Base-by-base conservation (phyloP, 2,888 invertebrate genomes). In the Nomada goodeniana region DNA sequence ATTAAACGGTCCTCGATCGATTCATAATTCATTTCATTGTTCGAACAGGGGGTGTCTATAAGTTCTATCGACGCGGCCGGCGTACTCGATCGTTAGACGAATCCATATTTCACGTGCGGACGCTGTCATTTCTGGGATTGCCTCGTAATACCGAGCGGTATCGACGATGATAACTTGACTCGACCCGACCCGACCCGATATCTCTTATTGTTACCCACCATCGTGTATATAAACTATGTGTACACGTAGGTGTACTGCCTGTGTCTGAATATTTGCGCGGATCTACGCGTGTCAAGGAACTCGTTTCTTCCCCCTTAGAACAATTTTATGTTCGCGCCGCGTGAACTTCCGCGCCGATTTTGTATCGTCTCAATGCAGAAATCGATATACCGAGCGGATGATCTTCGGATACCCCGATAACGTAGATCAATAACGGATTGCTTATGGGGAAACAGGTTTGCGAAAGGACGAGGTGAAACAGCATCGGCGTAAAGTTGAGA, bases 11-110 rank as follows among this genome's bases (percentile, higher is more conserved):
- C 82, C 42, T 55, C 65, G 68, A 71, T 69, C 78, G 83, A 82
- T 82, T 82, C 83, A 82, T 83, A 83, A 83, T 83, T 83, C 82
- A 82, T 82, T 78, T 82, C 73, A 82, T 82, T 83, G 83, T 82
- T 82, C 75, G 55, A 18, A 5, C 18, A 47, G 44, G 29, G 10
- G n/a, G 47, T 36, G 63, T 70, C 67, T 50, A 53, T 70, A 70
- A 73, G 60, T 70, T 70, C 65, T 57, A 60, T 60, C 69, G 75
- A 60, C 67, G 61, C 52, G 55, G 57, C 55, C 7, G 15, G 42
- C 9, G 29, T 18, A 29, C 47, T 47, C 29, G 60, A 42, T 79
- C 64, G 72, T 70, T 81, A 84, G 79, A 84, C 64, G 82, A 82
- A 78, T 71, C 71, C 71, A 69, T 83, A 82, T 78, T 77, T 83